phyloP scores from a whole-genome alignment of 2,113 vertebrate genomes.

The Chloebia gouldiae region DNA sequence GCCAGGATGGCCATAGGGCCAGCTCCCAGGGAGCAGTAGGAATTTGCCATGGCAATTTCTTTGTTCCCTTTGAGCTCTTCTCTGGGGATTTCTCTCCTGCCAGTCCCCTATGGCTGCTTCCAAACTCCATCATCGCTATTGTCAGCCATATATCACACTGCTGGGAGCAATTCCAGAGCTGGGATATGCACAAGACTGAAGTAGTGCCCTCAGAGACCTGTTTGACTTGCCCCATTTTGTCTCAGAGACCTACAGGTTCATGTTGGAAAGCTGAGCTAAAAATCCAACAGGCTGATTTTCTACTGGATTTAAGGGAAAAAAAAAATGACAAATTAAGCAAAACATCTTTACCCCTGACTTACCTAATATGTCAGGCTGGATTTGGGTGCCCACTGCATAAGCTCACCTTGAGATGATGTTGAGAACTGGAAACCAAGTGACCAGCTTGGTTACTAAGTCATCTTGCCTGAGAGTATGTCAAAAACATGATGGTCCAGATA shows the following conservation, averaged over 20 bases:
- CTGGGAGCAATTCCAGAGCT: background rate
- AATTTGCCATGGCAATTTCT: background rate
- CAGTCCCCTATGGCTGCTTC: background rate
- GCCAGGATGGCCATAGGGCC: rapidly evolving
- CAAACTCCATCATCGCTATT: background rate
- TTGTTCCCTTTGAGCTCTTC: background rate
- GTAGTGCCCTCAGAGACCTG: background rate
- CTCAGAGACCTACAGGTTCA: background rate
- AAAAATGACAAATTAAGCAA: background rate
- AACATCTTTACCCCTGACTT: background rate
- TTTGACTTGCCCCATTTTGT: rapidly evolving
- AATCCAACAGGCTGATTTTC: background rate
- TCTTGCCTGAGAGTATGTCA: background rate
- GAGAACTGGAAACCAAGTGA: background rate
- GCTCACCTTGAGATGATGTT: background rate
- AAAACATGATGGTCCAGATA: background rate
- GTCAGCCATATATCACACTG: background rate
- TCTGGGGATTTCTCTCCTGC: background rate
- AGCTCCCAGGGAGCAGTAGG: background rate
- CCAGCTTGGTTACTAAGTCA: background rate
- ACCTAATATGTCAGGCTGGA: background rate
- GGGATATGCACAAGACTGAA: background rate
- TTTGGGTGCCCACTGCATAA: background rate
- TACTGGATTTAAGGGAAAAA: background rate
- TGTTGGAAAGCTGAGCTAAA: background rate